Evolutionary conservation across 2,888 invertebrate genomes (phyloP), one percentile per base, ranked within the genome.

Genomic region (Acrocyrtus sp.): DNA sequence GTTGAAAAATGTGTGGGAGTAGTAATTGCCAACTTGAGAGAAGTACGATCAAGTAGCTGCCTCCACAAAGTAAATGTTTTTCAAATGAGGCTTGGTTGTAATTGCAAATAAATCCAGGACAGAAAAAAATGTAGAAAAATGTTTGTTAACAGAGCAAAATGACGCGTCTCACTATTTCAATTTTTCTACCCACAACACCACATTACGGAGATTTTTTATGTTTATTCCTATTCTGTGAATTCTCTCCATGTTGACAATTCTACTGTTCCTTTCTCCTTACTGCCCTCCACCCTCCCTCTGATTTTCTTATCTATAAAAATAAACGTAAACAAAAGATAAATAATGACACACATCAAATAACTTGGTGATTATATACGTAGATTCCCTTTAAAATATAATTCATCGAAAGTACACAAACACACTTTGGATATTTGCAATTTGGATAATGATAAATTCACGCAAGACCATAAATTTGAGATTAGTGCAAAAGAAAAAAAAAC

Each of bases 261-360:
- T 34, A 10, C 39, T 10, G 15, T 10, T 34, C 39, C 39, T n/a
- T n/a, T 45, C 17, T 45, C n/a, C 45, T 45, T 12, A 12, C 41
- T 6, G 43, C 17, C n/a, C 56, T 58, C 47, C 41, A 6, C 41
- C 26, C 24, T 54, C 66, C 24, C 62, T 50, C 26, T 51, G n/a
- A 27, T 15, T n/a, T n/a, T n/a, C 50, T 50, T 50, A 50, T 53
- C 53, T 53, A 26, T 24, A 53, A 8, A 50, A 21, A 47, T 24
- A 47, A 54, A 10, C 12, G 57, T 48, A 70, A 70, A 62, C 60
- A 68, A 53, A 58, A 51, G 68, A 68, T 68, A 68, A 54, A 17
- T 45, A 56, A 56, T 70, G 69, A 70, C 69, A 70, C 69, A 50
- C 62, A 54, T 70, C 61, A 47, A 53, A 34, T 26, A 41, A 15